Percentiles rank a stretch among this genome's conserved stretches.
Conservation (phyloP, 2,888 invertebrate genomes). For the Sturmia bella region DNA sequence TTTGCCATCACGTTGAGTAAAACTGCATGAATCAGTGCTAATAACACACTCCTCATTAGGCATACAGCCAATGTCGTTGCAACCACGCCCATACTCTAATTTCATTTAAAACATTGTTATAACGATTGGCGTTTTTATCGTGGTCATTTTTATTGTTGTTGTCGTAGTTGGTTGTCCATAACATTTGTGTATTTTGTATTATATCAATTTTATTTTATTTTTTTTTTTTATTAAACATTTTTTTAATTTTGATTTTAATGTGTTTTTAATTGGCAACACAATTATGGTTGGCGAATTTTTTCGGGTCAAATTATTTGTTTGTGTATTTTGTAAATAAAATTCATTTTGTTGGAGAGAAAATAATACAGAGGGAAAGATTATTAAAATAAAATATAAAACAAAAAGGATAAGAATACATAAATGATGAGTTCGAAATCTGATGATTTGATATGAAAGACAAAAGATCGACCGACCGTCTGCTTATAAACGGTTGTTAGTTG, state of each 20-base stretch:
- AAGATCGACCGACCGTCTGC: no score
- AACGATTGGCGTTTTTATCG: slow-evolving; percentile 6
- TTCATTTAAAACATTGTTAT: slow-evolving; percentile 16
- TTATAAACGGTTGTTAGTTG: no score
- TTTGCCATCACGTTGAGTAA: slow-evolving; percentile 83
- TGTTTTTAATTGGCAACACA: slow-evolving; percentile 65
- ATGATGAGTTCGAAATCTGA: slow-evolving; percentile 43
- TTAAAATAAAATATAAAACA: slow-evolving; percentile 51
- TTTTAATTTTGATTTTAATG: slow-evolving; percentile 29
- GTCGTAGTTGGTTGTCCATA: slow-evolving; percentile 28
- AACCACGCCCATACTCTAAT: slow-evolving; percentile 89
- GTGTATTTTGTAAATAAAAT: slow-evolving; percentile 43
- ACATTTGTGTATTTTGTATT: slow-evolving; percentile 49
- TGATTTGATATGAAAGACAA: slow-evolving; percentile 40
- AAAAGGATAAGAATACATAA: slow-evolving; percentile 33
- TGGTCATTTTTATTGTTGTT: slow-evolving; percentile 46
- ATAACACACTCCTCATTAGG: slow-evolving; percentile 87
- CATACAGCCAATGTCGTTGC: slow-evolving; percentile 90
- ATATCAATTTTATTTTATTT: background rate
- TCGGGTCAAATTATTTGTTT: slow-evolving; percentile 50
- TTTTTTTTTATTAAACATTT: slow-evolving; percentile 29
- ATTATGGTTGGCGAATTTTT: slow-evolving; percentile 49
- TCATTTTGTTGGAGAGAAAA: slow-evolving; percentile 25
- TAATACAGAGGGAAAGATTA: slow-evolving; percentile 44
- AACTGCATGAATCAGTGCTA: slow-evolving; percentile 86